Percentiles rank a stretch among this genome's conserved stretches.
These are phyloP conservation scores for Centrocercus urophasianus DNA, from an alignment of 2,113 vertebrate genomes.

Conservation along the genomic window DNA sequence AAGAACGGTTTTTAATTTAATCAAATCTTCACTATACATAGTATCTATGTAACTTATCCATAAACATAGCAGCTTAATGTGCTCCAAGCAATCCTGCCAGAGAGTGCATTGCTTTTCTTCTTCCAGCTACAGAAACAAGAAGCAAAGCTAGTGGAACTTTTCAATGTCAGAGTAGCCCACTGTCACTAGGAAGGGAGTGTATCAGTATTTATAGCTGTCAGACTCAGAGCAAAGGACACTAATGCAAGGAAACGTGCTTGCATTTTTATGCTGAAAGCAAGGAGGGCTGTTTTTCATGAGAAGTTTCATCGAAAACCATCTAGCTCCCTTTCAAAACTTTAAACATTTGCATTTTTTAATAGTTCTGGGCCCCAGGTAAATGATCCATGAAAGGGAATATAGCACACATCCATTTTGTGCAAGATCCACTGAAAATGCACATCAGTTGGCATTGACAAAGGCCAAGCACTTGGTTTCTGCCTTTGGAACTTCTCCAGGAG, in stretches of 20 bases:
- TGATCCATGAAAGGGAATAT: background rate
- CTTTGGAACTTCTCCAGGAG: background rate
- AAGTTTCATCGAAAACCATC: background rate
- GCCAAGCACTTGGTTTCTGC: background rate
- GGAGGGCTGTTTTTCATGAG: background rate
- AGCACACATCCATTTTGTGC: background rate
- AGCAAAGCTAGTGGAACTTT: background rate
- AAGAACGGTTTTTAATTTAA: background rate
- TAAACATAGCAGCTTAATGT: background rate
- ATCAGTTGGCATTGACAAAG: background rate
- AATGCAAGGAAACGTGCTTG: background rate
- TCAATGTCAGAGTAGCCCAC: background rate
- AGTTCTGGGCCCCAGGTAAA: background rate
- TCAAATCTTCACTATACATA: background rate
- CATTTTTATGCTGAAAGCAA: background rate
- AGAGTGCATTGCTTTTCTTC: fast-evolving
- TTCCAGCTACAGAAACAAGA: background rate
- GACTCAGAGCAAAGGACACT: background rate
- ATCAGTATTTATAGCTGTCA: background rate
- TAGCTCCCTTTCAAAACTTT: background rate
- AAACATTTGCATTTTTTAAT: conserved; percentile 13
- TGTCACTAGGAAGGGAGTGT: background rate
- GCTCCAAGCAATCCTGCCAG: background rate
- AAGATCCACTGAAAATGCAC: background rate
- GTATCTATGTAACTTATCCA: background rate